Evolutionary conservation across 2,797 vertebrate genomes (phyloP).

Genomic region (Oophaga sylvatica): DNA sequence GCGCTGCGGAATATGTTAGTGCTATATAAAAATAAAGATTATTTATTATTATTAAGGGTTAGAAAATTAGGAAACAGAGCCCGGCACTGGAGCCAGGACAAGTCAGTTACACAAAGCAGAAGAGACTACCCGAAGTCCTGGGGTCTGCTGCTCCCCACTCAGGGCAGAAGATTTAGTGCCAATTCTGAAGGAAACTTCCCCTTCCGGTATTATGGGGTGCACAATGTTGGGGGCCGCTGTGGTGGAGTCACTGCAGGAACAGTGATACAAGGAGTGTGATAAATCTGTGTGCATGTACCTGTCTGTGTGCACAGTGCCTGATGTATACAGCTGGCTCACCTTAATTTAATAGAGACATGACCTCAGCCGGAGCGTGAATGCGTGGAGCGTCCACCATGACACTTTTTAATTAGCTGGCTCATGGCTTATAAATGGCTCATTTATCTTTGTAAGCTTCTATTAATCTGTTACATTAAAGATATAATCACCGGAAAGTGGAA

Average conservation of each 20-base stretch:
- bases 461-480: conserved; percentile 39
- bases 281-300: too few relatives aligned
- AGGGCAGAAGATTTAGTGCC: background rate
- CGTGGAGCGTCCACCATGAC: conserved; percentile 23
- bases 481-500: conserved; percentile 7
- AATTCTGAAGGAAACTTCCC: background rate
- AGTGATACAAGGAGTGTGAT: too few relatives aligned
- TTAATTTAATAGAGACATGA: conserved; percentile 40
- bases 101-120: too few relatives aligned
- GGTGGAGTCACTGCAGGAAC: too few relatives aligned
- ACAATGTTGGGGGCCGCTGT: background rate
- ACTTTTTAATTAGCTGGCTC: conserved; percentile 29
- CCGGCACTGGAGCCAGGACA: too few relatives aligned
- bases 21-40: too few relatives aligned
- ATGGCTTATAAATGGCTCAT: conserved; percentile 34
- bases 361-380: conserved; percentile 16
- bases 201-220: background rate
- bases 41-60: too few relatives aligned
- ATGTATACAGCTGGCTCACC: conserved; percentile 1
- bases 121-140: too few relatives aligned
- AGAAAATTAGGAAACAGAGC: too few relatives aligned
- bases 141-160: background rate
- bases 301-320: background rate
- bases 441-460: conserved; percentile 41
- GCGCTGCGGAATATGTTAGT: too few relatives aligned